A percentile compares a stretch with the other conserved stretches of the same genome.
These are phyloP conservation scores for Geotrypetes seraphini DNA, from an alignment of 2,797 vertebrate species.

Conservation along the genomic window DNA sequence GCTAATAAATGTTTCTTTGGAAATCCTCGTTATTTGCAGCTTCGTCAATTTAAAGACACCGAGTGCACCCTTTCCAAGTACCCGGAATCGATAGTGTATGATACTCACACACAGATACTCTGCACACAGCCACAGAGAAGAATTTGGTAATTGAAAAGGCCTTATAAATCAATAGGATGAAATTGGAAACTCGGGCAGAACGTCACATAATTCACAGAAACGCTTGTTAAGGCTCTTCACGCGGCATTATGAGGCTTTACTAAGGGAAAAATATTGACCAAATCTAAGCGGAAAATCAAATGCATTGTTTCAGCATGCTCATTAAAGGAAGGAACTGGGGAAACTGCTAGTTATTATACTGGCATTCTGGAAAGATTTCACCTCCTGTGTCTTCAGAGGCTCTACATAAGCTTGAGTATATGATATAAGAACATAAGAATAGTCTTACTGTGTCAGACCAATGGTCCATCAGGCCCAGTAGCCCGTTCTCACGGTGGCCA, in stretches of 20 bases:
- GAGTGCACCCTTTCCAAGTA: conserved; percentile 12
- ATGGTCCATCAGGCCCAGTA: too few species aligned
- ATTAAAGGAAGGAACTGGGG: not conserved
- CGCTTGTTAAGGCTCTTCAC: conserved; percentile 8
- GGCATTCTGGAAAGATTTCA: too few species aligned
- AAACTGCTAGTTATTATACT: not conserved
- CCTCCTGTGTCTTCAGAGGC: too few species aligned
- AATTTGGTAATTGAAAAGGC: conserved; percentile 40
- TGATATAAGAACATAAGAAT: too few species aligned
- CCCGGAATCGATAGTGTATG: conserved; percentile 18
- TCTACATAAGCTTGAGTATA: too few species aligned
- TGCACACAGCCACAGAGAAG: conserved; percentile 16
- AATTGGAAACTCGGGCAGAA: conserved; percentile 37
- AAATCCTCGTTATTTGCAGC: conserved; percentile 17
- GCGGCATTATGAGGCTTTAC: conserved; percentile 1
- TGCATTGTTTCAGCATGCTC: conserved; percentile 5
- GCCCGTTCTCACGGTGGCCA: too few species aligned
- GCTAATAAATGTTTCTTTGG: conserved; percentile 27
- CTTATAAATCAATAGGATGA: conserved; percentile 45
- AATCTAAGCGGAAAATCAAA: not conserved
- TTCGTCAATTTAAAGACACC: conserved; percentile 13
- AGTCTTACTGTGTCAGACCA: too few species aligned
- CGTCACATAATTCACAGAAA: conserved; percentile 16
- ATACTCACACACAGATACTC: conserved; percentile 17
- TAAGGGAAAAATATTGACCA: not conserved